Conservation (phyloP, 1,140 invertebrate species). For the Vanessa tameamea region DNA sequence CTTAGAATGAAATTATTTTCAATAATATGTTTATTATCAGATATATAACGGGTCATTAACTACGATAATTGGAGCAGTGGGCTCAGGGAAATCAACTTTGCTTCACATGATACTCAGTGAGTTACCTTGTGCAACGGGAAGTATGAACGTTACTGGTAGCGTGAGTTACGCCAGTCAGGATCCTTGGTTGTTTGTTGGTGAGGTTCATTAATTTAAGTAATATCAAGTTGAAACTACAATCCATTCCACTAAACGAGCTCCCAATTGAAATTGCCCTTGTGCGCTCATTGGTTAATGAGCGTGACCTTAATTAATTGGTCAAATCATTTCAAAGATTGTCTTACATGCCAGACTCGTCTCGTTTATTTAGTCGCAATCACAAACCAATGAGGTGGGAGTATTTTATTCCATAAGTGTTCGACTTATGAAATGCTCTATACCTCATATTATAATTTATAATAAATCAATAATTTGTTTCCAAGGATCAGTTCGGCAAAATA, state of each 20-base stretch:
- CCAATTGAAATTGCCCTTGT: no score
- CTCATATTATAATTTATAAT: no score
- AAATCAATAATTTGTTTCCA: slow-evolving; percentile 17
- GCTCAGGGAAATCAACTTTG: slow-evolving; percentile 84
- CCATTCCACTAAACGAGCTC: no score
- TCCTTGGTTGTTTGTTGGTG: slow-evolving; percentile 87
- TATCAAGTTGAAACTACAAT: no score
- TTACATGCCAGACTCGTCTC: no score
- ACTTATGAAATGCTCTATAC: no score
- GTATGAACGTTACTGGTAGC: slow-evolving; percentile 81
- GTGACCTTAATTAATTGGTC: no score
- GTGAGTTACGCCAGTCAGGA: slow-evolving; percentile 89
- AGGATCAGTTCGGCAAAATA: slow-evolving; percentile 86
- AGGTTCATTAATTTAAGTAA: slow-evolving; percentile 16
- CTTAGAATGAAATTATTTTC: background rate
- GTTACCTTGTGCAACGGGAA: slow-evolving; percentile 83
- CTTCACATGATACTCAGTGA: slow-evolving; percentile 87
- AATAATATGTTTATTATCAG: slow-evolving; percentile 36
- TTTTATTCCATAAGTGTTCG: background rate
- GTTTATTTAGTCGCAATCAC: no score
- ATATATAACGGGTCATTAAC: slow-evolving; percentile 54
- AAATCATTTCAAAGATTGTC: no score
- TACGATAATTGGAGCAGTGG: slow-evolving; percentile 68
- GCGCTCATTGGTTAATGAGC: no score
- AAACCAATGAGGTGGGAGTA: no score